Base-by-base conservation (phyloP, 2,113 vertebrate genomes). In the Gorsachius goisagi region DNA sequence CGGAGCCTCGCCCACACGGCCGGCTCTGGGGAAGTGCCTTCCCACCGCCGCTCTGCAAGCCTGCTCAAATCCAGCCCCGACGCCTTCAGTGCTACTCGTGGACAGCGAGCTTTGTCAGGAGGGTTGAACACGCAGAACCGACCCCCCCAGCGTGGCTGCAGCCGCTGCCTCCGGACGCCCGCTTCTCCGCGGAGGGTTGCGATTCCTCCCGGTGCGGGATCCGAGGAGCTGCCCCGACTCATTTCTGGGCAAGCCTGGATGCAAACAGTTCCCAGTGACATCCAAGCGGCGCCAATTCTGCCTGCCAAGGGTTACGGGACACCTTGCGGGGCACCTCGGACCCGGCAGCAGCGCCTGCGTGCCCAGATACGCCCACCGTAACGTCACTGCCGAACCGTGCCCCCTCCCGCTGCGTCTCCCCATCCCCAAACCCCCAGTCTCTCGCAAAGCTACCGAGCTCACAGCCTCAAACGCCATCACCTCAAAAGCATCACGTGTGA, bases 81-180 rank as follows among this genome's bases (percentile, higher is more conserved):
- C n/a, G 27, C 59, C 58, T 45, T 75, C 67, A 27, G 79, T 12
- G 6, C 67, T 88, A 59, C 63, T 83, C 11, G 2, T 11, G 49
- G 62, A 67, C 1, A 76, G 15, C 0, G 2, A 90, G 33, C 89
- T 91, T 91, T 5, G 0, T 45, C 72, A 16, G 0, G 1, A 68
- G 4, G 4, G 60, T 16, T 41, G 33, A 62, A 62, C 50, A 83
- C 9, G 44, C 87, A 90, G 85, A 88, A 72, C 4, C 9, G 1
- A 52, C 1, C 27, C 28, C 35, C n/a, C n/a, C n/a, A n/a, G n/a
- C n/a, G n/a, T n/a, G n/a, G n/a, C n/a, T n/a, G n/a, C n/a, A n/a
- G n/a, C 6, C 4, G 0, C 26, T 12, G 71, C 41, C 85, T 62
- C 39, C 26, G 62, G 23, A 37, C 2, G 4, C 47, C 21, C 4